Conservation (phyloP, 2,113 vertebrate species). For the Felis chaus region DNA sequence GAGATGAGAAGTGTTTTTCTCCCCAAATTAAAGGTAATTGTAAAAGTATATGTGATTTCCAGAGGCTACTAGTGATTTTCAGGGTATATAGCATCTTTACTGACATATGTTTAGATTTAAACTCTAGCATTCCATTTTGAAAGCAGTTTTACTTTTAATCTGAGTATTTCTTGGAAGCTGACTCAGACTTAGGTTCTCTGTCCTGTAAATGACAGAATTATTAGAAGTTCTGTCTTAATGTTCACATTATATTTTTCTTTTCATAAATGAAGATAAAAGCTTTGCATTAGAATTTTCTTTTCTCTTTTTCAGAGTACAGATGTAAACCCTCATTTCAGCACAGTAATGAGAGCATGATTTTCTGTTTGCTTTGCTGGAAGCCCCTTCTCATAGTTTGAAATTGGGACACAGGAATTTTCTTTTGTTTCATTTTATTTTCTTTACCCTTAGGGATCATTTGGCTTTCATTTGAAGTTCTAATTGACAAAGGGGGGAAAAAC, state of each 20-base stretch:
- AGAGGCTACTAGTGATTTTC: neutral
- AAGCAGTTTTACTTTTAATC: slow-evolving; percentile 39
- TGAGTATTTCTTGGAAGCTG: slow-evolving; percentile 21
- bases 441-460: neutral
- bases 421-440: slow-evolving; percentile 43
- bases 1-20: slow-evolving; percentile 15
- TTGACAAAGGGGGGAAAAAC: neutral
- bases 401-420: slow-evolving; percentile 15
- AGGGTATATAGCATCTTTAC: neutral
- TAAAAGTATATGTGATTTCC: slow-evolving; percentile 13
- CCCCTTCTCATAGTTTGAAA: slow-evolving; percentile 23
- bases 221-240: slow-evolving; percentile 8
- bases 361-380: slow-evolving; percentile 4
- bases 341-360: slow-evolving; percentile 13
- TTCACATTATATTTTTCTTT: slow-evolving; percentile 42
- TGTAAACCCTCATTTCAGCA: neutral
- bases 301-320: slow-evolving; percentile 34
- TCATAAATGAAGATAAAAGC: neutral
- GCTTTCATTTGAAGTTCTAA: slow-evolving; percentile 55
- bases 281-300: slow-evolving; percentile 38
- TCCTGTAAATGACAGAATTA: neutral
- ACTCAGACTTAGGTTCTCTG: neutral
- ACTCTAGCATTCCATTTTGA: slow-evolving; percentile 30
- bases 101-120: slow-evolving; percentile 28
- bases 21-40: neutral